Percentiles rank a stretch among this genome's conserved stretches.
phyloP scores from a whole-genome alignment of 1,140 invertebrate species.

The Leptoteleia sp. region DNA sequence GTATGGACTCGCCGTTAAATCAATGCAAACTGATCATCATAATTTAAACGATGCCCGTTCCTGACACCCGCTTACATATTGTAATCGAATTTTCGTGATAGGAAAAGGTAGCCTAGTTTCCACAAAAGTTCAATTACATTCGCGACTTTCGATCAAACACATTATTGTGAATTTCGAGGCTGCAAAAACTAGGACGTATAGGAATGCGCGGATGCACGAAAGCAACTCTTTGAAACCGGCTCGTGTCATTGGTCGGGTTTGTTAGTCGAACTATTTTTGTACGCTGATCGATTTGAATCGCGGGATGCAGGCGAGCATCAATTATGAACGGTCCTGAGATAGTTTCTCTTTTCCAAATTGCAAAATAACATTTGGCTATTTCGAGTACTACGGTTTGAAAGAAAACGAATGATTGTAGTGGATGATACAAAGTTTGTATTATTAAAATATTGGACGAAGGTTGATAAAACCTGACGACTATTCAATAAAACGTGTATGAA shows the following conservation, averaged over 20 bases:
- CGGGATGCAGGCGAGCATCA: constrained; percentile 35
- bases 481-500: too few relatives aligned
- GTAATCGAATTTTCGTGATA: constrained; percentile 11
- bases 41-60: background rate
- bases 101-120: constrained; percentile 19
- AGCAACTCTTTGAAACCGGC: constrained; percentile 8
- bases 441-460: too few relatives aligned
- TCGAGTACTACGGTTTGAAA: too few relatives aligned
- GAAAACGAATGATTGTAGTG: too few relatives aligned
- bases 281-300: constrained; percentile 41
- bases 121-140: constrained; percentile 2
- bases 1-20: constrained; percentile 12
- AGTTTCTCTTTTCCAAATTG: constrained; percentile 8
- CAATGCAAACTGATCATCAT: too few relatives aligned
- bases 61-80: too few relatives aligned
- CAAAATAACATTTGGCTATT: background rate
- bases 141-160: constrained; percentile 11
- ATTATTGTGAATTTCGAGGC: constrained; percentile 5
- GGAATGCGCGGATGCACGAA: constrained; percentile 7
- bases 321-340: constrained; percentile 41
- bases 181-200: constrained; percentile 23
- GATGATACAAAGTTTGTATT: too few relatives aligned
- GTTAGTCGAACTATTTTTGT: constrained; percentile 40
- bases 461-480: too few relatives aligned
- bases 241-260: constrained; percentile 37